phyloP scores from a whole-genome alignment of 1,140 invertebrate genomes.

The Habropoda laboriosa region DNA sequence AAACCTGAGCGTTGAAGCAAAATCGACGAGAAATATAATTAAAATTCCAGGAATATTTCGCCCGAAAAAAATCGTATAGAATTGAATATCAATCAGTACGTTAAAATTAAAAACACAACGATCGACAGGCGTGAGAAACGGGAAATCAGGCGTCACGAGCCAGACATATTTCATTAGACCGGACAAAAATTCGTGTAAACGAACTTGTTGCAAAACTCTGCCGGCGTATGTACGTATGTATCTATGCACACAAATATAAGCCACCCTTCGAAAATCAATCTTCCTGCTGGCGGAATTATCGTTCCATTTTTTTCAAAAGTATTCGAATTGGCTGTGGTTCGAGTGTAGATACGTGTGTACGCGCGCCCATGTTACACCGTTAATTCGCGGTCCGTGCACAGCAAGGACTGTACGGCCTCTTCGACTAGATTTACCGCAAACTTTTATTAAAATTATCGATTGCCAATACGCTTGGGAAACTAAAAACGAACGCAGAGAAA shows the following conservation, averaged over 20 bases:
- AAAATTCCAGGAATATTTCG: no score
- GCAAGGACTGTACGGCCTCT: not conserved
- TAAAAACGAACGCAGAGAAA: not conserved
- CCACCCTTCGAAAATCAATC: slow-evolving; percentile 28
- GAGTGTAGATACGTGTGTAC: no score
- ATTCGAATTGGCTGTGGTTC: not conserved
- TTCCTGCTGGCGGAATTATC: slow-evolving; percentile 7
- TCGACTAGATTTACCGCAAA: slow-evolving; percentile 49
- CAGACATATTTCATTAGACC: slow-evolving; percentile 2
- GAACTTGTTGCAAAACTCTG: not conserved
- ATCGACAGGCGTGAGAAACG: not conserved
- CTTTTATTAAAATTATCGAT: slow-evolving; percentile 62
- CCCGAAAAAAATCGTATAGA: no score
- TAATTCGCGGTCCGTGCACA: slow-evolving; percentile 1
- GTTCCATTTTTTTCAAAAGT: slow-evolving; percentile 16
- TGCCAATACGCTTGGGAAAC: slow-evolving; percentile 36
- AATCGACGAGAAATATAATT: no score
- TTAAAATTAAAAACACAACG: no score
- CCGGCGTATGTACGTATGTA: not conserved
- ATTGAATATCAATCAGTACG: no score
- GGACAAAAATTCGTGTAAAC: slow-evolving; percentile 31
- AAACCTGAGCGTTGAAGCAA: no score
- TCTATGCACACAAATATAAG: no score
- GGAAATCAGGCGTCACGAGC: not conserved
- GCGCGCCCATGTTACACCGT: not conserved